phyloP scores from a whole-genome alignment of 2,113 vertebrate genomes.

The Pedionomus torquatus region DNA sequence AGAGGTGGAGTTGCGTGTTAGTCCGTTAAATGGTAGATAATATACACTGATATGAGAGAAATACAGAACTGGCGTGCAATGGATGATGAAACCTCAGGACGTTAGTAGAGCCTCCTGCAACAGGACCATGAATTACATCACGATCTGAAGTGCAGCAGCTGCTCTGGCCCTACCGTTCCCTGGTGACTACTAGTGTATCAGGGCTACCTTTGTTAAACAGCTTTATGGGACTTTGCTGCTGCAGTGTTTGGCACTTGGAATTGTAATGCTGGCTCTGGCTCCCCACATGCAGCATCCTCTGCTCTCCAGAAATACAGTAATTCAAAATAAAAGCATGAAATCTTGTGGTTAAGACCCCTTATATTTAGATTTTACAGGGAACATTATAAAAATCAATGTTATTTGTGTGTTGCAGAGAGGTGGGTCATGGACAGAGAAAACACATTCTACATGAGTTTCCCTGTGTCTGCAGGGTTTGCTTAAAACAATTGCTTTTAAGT shows the following conservation, averaged over 20 bases:
- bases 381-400: neutral
- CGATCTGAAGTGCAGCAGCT: constrained; percentile 2
- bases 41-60: neutral
- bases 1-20: neutral
- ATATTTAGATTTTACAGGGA: neutral
- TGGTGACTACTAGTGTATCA: neutral
- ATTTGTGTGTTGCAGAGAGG: neutral
- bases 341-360: neutral
- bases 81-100: neutral
- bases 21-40: neutral
- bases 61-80: neutral
- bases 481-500: neutral
- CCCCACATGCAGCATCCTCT: neutral
- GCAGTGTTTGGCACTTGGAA: neutral
- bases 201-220: constrained; percentile 20
- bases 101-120: neutral
- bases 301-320: neutral
- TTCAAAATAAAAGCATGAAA: neutral
- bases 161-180: neutral
- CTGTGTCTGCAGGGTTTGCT: neutral
- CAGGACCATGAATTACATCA: neutral
- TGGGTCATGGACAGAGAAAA: neutral
- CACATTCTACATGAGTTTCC: neutral
- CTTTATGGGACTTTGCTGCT: constrained; percentile 7
- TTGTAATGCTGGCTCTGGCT: neutral